Base-by-base conservation (phyloP, 2,797 vertebrate species). In the Leucoraja ocellata region DNA sequence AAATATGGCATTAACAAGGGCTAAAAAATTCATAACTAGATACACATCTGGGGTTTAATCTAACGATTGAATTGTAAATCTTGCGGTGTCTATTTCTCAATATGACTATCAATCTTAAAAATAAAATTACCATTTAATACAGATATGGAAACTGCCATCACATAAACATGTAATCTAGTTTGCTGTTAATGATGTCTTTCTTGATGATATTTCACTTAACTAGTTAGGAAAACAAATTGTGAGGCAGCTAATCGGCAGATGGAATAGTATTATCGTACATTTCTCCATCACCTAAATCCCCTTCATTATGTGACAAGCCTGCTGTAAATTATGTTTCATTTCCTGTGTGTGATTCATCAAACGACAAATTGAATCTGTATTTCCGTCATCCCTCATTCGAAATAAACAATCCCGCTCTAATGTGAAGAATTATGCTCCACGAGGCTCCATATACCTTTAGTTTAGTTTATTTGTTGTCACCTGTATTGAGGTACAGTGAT, bases 261-360 rank as follows among this genome's bases (percentile, higher is more conserved):
- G 39, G 23, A 46, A 65, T 39, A 28, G 25, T 68, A 88, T 76
- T 54, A 76, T 14, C n/a, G 36, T 76, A 25, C 46, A 4, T 73
- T 76, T 39, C 36, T 76, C 76, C 23, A 91, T 46, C 68, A 92
- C 46, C 90, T 25, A 76, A 92, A 76, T 58, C 71, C 54, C 13
- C 5, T 39, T 28, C 39, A 92, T 92, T 92, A 73, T 73, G 23
- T 13, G 13, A 58, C 23, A 76, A 92, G 23, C 23, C 71, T 21
- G 25, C 13, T 76, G 28, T 58, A 92, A 92, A 92, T 92, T 92
- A 58, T 4, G 0, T 74, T 91, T 74, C 71, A 91, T 74, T 91
- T 91, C 39, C 90, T 74, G 13, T 1, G n/a, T 46, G 71, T 58
- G 46, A 73, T 92, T 74, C 90, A 92, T 91, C 90, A 74, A 91